Percentiles rank a stretch among this genome's conserved stretches.
Conservation (phyloP, 2,797 vertebrate species). For the Onychomys leucogaster region DNA sequence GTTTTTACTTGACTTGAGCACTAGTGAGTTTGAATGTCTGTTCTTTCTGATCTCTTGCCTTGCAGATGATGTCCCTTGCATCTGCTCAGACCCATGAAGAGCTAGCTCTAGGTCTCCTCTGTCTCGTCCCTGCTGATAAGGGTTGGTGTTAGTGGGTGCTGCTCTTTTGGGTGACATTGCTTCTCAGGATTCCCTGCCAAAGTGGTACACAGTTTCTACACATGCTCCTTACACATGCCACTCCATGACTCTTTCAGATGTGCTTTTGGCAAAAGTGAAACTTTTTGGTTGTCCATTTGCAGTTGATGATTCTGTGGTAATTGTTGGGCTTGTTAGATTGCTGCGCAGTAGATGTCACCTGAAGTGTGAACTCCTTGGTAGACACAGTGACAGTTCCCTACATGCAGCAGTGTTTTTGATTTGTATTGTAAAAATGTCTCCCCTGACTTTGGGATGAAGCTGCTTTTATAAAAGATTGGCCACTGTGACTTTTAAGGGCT, state of each 20-base stretch:
- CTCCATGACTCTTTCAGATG: constrained; percentile 2
- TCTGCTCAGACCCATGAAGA: background rate
- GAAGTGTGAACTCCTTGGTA: constrained; percentile 2
- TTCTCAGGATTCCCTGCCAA: constrained; percentile 52
- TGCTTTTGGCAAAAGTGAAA: background rate
- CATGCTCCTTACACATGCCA: background rate
- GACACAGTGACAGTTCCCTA: constrained; percentile 33
- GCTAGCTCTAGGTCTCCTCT: background rate
- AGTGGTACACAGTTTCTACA: constrained; percentile 5
- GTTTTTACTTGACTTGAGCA: background rate
- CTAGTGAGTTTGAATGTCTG: background rate
- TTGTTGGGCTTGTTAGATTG: constrained; percentile 32
- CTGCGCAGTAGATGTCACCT: background rate
- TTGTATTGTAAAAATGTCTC: background rate
- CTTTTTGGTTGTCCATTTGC: background rate
- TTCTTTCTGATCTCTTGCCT: background rate
- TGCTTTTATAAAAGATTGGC: background rate
- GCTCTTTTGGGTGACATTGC: constrained; percentile 21
- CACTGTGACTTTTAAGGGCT: background rate
- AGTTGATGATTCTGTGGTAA: background rate
- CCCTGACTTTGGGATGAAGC: background rate
- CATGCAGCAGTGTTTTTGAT: background rate
- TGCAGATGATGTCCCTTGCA: background rate
- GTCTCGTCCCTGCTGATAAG: background rate
- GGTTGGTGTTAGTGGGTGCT: constrained; percentile 9